Evolutionary conservation across 2,113 vertebrate genomes (phyloP).

Genomic region (Oncorhynchus masou): DNA sequence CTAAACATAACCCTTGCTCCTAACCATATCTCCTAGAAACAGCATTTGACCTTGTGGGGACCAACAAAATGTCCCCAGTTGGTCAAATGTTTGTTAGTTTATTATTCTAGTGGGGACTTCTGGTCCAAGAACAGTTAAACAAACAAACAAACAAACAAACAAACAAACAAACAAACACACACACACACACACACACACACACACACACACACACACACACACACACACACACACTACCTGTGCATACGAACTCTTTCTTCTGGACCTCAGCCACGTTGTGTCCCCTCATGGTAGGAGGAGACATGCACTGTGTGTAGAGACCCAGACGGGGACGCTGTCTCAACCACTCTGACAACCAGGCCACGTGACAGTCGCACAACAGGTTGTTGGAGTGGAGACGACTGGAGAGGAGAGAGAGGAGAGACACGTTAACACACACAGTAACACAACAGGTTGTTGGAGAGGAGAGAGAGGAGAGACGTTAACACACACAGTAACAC

Average conservation of each 20-base stretch:
- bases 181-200: background rate
- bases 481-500: too few species aligned
- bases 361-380: conserved; percentile 93
- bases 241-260: conserved; percentile 93
- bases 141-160: background rate
- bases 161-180: background rate
- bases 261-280: conserved; percentile 98
- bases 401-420: conserved; percentile 58
- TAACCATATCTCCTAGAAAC: too few species aligned
- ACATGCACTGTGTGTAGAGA: conserved; percentile 96
- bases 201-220: background rate
- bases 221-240: conserved; percentile 74
- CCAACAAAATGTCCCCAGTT: too few species aligned
- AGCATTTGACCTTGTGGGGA: too few species aligned
- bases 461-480: background rate
- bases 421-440: background rate
- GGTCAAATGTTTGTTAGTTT: too few species aligned
- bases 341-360: conserved; percentile 98
- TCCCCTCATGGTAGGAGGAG: conserved; percentile 86
- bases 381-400: conserved; percentile 99
- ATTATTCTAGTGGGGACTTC: too few species aligned
- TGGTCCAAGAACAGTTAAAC: too few species aligned
- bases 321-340: conserved; percentile 93
- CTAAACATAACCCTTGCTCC: too few species aligned
- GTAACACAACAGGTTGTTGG: too few species aligned